Evolutionary conservation across 1,140 invertebrate species (phyloP).

Genomic region (Magallana angulata): DNA sequence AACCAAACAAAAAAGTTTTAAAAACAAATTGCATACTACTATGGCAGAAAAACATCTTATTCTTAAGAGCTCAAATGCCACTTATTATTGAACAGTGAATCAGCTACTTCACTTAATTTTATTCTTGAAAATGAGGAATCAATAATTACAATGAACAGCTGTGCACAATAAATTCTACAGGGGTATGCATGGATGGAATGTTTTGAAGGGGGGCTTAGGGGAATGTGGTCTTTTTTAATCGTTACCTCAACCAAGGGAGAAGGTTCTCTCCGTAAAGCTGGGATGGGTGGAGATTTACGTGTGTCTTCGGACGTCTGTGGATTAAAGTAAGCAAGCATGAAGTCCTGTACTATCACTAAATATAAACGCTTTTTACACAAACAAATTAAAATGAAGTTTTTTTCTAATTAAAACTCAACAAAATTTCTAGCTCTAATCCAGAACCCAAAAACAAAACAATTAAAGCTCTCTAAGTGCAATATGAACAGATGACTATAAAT

Average conservation of each 20-base stretch:
- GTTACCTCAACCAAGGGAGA: slow-evolving; percentile 31
- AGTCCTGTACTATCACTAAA: background rate
- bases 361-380: too few relatives aligned
- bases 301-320: slow-evolving; percentile 54
- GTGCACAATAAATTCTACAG: background rate
- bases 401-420: too few relatives aligned
- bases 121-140: too few relatives aligned
- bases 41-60: too few relatives aligned
- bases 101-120: too few relatives aligned
- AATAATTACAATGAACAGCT: too few relatives aligned
- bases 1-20: background rate
- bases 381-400: too few relatives aligned
- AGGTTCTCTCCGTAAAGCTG: slow-evolving; percentile 51
- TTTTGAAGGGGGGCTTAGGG: background rate
- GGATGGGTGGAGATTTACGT: slow-evolving; percentile 60
- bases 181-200: background rate
- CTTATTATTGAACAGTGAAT: too few relatives aligned
- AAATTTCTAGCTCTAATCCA: too few relatives aligned
- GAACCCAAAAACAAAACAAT: background rate
- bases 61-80: too few relatives aligned
- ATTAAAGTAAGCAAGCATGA: slow-evolving; percentile 16
- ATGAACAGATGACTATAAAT: background rate
- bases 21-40: too few relatives aligned
- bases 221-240: background rate
- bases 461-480: slow-evolving; percentile 4